Percentiles rank a stretch among this genome's conserved stretches.
Conservation (phyloP, 2,113 vertebrate genomes). For the Gymnogyps californianus region DNA sequence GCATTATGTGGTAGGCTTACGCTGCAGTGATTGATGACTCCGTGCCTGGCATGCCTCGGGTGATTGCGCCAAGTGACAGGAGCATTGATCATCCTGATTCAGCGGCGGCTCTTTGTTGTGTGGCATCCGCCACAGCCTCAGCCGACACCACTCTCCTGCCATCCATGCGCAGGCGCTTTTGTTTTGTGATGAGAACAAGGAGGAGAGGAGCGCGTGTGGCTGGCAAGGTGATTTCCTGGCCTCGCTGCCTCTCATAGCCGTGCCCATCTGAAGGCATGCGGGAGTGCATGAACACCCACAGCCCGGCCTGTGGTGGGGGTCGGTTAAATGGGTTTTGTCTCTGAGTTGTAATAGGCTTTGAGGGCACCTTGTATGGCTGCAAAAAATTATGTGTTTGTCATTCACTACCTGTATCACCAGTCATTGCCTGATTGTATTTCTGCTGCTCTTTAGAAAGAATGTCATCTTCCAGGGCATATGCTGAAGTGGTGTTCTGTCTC, state of each 20-base stretch:
- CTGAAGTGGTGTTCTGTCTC: background rate
- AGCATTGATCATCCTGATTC: conserved; percentile 27
- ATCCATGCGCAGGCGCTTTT: rapidly evolving
- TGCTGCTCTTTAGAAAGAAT: background rate
- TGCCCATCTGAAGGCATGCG: background rate
- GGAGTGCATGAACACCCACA: background rate
- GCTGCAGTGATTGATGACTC: conserved; percentile 15
- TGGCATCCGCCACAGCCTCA: background rate
- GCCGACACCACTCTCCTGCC: rapidly evolving
- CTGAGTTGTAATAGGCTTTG: background rate
- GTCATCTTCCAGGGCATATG: background rate
- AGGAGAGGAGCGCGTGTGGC: rapidly evolving
- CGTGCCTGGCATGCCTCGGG: background rate
- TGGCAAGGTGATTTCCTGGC: background rate
- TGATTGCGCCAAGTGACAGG: background rate
- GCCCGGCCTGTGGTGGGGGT: rapidly evolving
- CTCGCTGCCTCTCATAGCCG: rapidly evolving
- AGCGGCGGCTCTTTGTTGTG: background rate
- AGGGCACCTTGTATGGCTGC: background rate
- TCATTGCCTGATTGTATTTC: background rate
- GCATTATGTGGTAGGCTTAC: background rate
- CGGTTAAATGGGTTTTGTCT: background rate
- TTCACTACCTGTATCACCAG: background rate
- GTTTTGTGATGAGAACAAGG: background rate
- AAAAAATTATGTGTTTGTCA: background rate